These are phyloP conservation scores for Neocrepidodera transversa DNA, from an alignment of 2,888 invertebrate species.

Conservation along the genomic window DNA sequence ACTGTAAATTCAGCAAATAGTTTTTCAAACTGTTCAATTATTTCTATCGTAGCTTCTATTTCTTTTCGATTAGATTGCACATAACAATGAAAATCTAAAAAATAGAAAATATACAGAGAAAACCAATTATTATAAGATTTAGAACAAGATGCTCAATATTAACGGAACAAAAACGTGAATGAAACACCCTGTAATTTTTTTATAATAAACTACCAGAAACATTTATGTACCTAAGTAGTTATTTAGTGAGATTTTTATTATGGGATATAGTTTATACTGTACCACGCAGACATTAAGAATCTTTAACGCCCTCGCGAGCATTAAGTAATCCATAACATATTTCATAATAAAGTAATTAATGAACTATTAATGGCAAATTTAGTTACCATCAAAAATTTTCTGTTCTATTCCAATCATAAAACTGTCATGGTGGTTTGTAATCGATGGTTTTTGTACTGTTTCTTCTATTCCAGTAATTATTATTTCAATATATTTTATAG, in stretches of 20 bases:
- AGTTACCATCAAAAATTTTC: conserved; percentile 1
- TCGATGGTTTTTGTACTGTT: neutral
- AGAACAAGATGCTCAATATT: no score
- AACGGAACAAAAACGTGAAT: no score
- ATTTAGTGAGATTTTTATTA: no score
- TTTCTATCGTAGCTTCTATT: neutral
- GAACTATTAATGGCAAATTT: no score
- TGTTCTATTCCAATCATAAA: neutral
- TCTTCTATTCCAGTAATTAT: neutral
- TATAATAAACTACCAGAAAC: no score
- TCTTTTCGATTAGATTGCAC: conserved; percentile 2
- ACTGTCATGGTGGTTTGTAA: neutral
- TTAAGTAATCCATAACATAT: no score
- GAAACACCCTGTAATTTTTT: no score
- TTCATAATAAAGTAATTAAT: no score
- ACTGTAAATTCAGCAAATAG: neutral
- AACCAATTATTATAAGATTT: neutral
- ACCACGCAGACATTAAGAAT: no score
- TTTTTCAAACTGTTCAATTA: conserved; percentile 14
- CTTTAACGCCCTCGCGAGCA: no score
- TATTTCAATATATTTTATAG: neutral
- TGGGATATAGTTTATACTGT: no score
- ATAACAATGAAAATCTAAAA: conserved; percentile 3
- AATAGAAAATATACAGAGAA: neutral
- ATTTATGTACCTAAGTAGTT: no score